These are phyloP conservation scores for Pteromalus puparum DNA, from an alignment of 1,140 invertebrate species.

Conservation along the genomic window DNA sequence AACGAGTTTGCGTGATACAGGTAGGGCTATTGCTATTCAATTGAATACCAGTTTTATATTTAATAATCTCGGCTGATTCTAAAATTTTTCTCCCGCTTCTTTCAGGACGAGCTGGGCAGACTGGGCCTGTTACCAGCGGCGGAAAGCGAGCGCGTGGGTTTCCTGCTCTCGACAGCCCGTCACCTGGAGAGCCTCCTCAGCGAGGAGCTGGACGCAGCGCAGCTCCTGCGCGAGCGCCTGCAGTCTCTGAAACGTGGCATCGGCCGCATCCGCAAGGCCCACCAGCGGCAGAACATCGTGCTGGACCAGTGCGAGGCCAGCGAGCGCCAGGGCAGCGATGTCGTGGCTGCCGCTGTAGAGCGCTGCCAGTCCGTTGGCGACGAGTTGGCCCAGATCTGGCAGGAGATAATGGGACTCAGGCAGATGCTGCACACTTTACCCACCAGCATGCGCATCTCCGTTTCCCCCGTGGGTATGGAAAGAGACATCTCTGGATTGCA, in stretches of 20 bases:
- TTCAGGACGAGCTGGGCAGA: slow-evolving; percentile 82
- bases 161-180: slow-evolving; percentile 80
- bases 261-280: slow-evolving; percentile 79
- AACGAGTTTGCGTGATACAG: slow-evolving; percentile 84
- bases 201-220: slow-evolving; percentile 85
- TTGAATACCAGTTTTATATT: too few relatives aligned
- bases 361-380: slow-evolving; percentile 81
- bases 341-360: slow-evolving; percentile 81
- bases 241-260: slow-evolving; percentile 82
- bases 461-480: slow-evolving; percentile 85
- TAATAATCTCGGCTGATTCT: too few relatives aligned
- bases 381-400: slow-evolving; percentile 82
- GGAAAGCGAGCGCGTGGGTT: slow-evolving; percentile 85
- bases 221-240: slow-evolving; percentile 82
- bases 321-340: slow-evolving; percentile 82
- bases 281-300: slow-evolving; percentile 78
- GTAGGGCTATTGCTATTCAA: slow-evolving; percentile 42
- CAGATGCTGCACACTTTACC: slow-evolving; percentile 86
- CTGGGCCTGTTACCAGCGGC: slow-evolving; percentile 82
- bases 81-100: neutral
- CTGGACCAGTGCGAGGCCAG: slow-evolving; percentile 83
- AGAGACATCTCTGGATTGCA: slow-evolving; percentile 84
- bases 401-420: slow-evolving; percentile 83
- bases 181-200: slow-evolving; percentile 81
- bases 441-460: slow-evolving; percentile 81